Percentiles rank a stretch among this genome's conserved stretches.
Evolutionary conservation across 2,113 vertebrate genomes (phyloP).

Genomic region (Burhinus oedicnemus): DNA sequence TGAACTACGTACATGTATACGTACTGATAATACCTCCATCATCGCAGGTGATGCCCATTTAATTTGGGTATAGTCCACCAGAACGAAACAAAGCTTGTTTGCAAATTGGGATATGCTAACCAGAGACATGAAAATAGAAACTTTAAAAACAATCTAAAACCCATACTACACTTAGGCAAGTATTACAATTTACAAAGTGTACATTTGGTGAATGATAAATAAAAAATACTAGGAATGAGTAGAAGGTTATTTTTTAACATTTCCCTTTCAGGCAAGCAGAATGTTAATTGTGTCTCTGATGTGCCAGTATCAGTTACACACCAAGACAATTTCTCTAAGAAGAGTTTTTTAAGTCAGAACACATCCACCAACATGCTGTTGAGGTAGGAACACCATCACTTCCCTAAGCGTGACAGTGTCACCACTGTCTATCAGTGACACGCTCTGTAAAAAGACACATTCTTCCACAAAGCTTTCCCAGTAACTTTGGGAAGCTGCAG

Average conservation of each 20-base stretch:
- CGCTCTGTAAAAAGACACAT: background rate
- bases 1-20: fast-evolving
- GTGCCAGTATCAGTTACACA: background rate
- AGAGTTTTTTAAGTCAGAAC: background rate
- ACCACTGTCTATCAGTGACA: fast-evolving
- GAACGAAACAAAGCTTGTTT: background rate
- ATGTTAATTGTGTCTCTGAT: background rate
- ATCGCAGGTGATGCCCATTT: background rate
- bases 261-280: background rate
- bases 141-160: background rate
- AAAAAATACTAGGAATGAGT: background rate
- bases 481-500: background rate
- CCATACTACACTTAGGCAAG: background rate
- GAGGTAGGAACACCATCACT: background rate
- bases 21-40: background rate
- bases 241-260: background rate
- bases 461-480: background rate
- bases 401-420: background rate
- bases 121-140: background rate
- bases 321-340: background rate
- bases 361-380: background rate
- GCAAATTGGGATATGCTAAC: background rate
- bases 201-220: background rate
- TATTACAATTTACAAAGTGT: background rate
- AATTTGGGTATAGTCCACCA: background rate